phyloP scores from a whole-genome alignment of 2,888 invertebrate genomes.

The Zaprionus obscuricornis region DNA sequence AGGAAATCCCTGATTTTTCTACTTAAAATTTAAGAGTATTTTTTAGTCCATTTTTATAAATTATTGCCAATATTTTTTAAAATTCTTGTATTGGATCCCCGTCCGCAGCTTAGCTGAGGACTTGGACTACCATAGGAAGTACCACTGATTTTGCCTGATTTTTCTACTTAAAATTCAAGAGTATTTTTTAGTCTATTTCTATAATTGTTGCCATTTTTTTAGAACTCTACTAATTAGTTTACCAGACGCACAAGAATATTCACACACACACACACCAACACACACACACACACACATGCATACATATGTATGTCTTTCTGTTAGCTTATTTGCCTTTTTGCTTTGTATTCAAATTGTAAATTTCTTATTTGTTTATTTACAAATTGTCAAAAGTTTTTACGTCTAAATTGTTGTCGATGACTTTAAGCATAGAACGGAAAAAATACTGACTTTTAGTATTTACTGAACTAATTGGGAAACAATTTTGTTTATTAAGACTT shows the following conservation, averaged over 20 bases:
- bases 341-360: slow-evolving; percentile 45
- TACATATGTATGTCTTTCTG: not conserved
- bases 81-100: too few relatives aligned
- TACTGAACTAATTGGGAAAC: slow-evolving; percentile 19
- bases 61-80: too few relatives aligned
- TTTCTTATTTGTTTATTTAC: slow-evolving; percentile 65
- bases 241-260: slow-evolving; percentile 12
- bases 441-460: slow-evolving; percentile 11
- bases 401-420: slow-evolving; percentile 12
- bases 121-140: too few relatives aligned
- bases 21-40: too few relatives aligned
- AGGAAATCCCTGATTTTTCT: too few relatives aligned
- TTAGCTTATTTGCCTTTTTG: slow-evolving; percentile 21
- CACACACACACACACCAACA: slow-evolving; percentile 5
- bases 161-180: not conserved
- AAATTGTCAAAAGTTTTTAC: slow-evolving; percentile 54
- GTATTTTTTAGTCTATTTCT: slow-evolving; percentile 16
- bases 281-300: slow-evolving; percentile 1
- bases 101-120: too few relatives aligned
- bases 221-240: slow-evolving; percentile 46
- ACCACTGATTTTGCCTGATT: too few relatives aligned
- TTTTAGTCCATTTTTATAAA: too few relatives aligned
- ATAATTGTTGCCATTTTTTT: slow-evolving; percentile 2
- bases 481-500: too few relatives aligned
- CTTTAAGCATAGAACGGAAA: slow-evolving; percentile 4